phyloP scores from a whole-genome alignment of 2,113 vertebrate species.

The Pundamilia nyererei region DNA sequence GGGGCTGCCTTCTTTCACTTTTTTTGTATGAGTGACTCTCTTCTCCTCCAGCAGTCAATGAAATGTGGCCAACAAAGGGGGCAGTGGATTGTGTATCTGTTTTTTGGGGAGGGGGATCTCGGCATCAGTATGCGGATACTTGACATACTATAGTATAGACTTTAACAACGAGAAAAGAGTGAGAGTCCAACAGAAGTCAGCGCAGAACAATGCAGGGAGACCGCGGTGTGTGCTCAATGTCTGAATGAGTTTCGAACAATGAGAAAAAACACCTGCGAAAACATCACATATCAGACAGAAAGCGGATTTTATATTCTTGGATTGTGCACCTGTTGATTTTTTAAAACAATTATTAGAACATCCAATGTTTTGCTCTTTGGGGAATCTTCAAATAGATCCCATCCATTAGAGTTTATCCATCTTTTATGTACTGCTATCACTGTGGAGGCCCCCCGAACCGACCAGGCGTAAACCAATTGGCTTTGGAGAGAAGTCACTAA shows the following conservation, averaged over 20 bases:
- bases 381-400: background rate
- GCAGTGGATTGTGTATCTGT: constrained; percentile 72
- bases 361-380: background rate
- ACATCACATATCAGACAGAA: background rate
- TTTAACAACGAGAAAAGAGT: constrained; percentile 1
- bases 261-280: background rate
- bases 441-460: constrained; percentile 8
- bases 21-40: constrained; percentile 70
- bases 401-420: background rate
- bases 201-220: background rate
- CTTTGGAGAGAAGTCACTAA: constrained; percentile 68
- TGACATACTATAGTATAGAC: constrained; percentile 44
- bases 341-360: rapidly evolving
- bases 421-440: constrained; percentile 10
- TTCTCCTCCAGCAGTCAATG: constrained; percentile 75
- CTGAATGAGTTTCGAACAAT: background rate
- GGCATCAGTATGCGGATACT: constrained; percentile 63
- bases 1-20: constrained; percentile 74
- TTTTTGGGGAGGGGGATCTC: constrained; percentile 33
- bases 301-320: background rate
- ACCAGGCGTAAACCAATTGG: constrained; percentile 52
- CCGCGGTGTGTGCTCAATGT: background rate
- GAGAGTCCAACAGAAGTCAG: constrained; percentile 33
- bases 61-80: constrained; percentile 67
- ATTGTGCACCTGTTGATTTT: background rate